Evolutionary conservation across 2,113 vertebrate species (phyloP).

Genomic region (Numida meleagris): DNA sequence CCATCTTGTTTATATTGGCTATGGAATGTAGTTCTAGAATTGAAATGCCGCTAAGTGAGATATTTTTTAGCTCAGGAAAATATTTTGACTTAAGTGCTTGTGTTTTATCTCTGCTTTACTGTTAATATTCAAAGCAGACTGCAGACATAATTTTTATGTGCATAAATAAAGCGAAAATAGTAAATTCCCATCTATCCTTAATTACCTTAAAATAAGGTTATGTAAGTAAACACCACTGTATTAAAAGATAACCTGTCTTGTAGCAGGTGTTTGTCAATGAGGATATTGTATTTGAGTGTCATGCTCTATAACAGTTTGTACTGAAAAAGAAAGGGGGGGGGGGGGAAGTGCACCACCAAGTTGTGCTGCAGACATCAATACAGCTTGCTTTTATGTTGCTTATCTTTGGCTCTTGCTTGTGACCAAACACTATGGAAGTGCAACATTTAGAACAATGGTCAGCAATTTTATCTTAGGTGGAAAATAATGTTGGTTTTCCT

Average conservation of each 20-base stretch:
- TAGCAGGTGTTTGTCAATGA: not conserved
- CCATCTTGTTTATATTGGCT: no score
- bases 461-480: not conserved
- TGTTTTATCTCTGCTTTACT: not conserved
- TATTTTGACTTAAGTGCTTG: not conserved
- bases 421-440: not conserved
- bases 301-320: not conserved
- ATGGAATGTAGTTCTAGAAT: not conserved
- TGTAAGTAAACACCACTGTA: not conserved
- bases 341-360: no score
- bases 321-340: no score
- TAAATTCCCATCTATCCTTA: not conserved
- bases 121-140: not conserved
- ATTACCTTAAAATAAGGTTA: not conserved
- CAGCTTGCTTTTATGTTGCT: not conserved
- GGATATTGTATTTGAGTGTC: not conserved
- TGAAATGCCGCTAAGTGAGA: not conserved
- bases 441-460: not conserved
- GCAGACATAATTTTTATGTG: not conserved
- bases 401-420: not conserved
- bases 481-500: not conserved
- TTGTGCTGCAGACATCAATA: not conserved
- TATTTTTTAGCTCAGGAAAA: not conserved
- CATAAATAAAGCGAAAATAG: not conserved
- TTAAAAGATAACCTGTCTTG: not conserved